Conservation (phyloP, 2,797 vertebrate species). For the Loris lydekkerianus region DNA sequence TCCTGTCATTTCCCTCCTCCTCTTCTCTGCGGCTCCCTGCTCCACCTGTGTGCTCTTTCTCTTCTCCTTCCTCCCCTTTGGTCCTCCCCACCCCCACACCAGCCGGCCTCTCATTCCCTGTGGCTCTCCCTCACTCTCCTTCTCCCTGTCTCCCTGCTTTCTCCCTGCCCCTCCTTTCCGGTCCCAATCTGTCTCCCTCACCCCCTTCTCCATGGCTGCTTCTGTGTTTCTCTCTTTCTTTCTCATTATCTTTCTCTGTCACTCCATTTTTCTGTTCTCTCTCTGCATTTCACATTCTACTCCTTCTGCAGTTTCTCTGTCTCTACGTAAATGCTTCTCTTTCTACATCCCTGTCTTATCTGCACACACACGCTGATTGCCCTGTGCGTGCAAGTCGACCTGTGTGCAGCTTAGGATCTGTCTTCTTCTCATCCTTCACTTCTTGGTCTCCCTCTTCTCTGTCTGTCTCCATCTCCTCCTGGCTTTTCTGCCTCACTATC, state of each 20-base stretch:
- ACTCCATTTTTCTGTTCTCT: neutral
- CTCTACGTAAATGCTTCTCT: neutral
- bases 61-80: neutral
- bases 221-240: neutral
- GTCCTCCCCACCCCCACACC: neutral
- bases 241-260: neutral
- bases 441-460: neutral
- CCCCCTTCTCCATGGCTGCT: neutral
- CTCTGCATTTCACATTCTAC: neutral
- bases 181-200: neutral
- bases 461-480: neutral
- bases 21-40: neutral
- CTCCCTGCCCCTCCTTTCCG: neutral
- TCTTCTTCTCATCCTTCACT: neutral
- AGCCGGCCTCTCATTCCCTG: neutral
- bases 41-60: neutral
- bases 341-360: neutral
- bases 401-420: rapidly evolving
- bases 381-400: neutral
- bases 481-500: neutral
- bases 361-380: neutral
- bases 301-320: neutral
- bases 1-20: neutral
- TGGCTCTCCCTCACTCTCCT: neutral
- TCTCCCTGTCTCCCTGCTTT: neutral